Base-by-base conservation (phyloP, 2,888 invertebrate species). In the Drosophila histrio region DNA sequence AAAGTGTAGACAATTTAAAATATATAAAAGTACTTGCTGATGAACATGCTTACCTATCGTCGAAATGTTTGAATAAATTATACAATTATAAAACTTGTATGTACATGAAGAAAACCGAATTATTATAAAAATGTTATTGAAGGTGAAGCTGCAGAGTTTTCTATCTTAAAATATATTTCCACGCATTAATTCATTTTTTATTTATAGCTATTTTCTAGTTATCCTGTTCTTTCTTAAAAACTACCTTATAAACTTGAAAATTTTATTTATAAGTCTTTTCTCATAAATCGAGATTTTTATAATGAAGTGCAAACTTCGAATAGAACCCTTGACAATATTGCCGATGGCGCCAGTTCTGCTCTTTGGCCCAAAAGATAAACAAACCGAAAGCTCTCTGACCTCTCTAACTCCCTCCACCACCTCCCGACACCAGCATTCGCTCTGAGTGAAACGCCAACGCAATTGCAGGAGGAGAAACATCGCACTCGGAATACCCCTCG, bases 391-490 rank as follows among this genome's bases (percentile, higher is more conserved):
- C 58, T 60, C 15, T 44, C 50, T 17, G 11, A 11, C 8, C n/a
- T 4, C n/a, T n/a, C 13, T 5, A n/a, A 17, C n/a, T 2, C 7
- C 11, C 26, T 15, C n/a, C 32, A 22, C 15, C 5, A n/a, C 19
- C 11, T 1, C 13, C 39, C 39, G 8, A 9, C 2, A 1, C 5
- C 26, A 6, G 28, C 1, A 36, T 54, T 24, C 9, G 11, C 0
- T 52, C 39, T 72, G 76, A 77, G 77, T 63, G 68, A 0, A 60
- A 67, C 54, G 63, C 71, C 78, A 61, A 74, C 61, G 58, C 70
- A 30, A 28, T 26, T 47, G 17, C 17, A 7, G 15, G 7, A 21
- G 57, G 21, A 9, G 47, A 50, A 69, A 53, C 46, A 63, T 58
- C 60, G 59, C 50, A 11, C 13, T 44, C 39, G 13, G 38, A 41